Evolutionary conservation across 1,140 invertebrate species (phyloP).

Genomic region (Drosophila triauraria): DNA sequence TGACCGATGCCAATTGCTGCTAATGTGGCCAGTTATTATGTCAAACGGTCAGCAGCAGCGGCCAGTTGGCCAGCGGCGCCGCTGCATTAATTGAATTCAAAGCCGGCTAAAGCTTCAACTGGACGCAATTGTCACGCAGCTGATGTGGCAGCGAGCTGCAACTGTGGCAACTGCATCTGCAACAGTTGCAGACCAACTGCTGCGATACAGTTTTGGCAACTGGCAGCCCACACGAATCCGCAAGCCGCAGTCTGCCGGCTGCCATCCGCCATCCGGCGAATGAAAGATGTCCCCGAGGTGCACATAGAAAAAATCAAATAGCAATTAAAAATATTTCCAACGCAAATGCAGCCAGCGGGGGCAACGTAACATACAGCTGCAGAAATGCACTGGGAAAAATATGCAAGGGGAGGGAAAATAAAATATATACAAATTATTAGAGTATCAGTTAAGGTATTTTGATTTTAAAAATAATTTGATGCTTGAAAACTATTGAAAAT

Average conservation of each 20-base stretch:
- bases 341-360: constrained; percentile 66
- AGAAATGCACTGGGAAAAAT: constrained; percentile 25
- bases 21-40: constrained; percentile 83
- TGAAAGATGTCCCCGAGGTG: constrained; percentile 77
- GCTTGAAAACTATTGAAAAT: no score
- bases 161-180: constrained; percentile 39
- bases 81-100: constrained; percentile 44
- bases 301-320: constrained; percentile 75
- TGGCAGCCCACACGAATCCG: constrained; percentile 67
- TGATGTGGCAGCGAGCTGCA: constrained; percentile 31
- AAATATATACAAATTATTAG: no score
- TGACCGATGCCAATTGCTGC: constrained; percentile 80
- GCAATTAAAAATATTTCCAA: constrained; percentile 84
- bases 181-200: constrained; percentile 41
- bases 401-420: no score
- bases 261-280: constrained; percentile 34
- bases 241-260: constrained; percentile 1
- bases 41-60: constrained; percentile 74
- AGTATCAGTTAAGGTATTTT: no score
- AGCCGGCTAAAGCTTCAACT: background rate
- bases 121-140: constrained; percentile 47
- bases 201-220: constrained; percentile 69
- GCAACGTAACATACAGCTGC: constrained; percentile 36
- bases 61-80: constrained; percentile 23
- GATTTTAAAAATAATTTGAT: no score